Evolutionary conservation across 1,140 invertebrate species (phyloP).

Genomic region (Anoplophora glabripennis): DNA sequence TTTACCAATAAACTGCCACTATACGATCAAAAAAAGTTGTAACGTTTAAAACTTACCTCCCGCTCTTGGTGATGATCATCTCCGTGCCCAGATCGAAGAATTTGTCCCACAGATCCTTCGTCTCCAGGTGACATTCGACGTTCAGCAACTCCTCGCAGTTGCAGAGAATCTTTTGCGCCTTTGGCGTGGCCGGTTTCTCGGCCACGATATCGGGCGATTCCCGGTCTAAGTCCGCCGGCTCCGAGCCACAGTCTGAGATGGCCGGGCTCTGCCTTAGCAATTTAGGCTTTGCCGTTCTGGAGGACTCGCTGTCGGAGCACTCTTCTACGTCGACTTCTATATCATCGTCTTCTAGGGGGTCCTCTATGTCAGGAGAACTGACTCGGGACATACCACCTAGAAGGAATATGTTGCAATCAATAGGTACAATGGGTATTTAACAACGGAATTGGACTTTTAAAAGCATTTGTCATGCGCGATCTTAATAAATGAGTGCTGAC

Average conservation of each 20-base stretch:
- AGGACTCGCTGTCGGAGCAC: constrained; percentile 45
- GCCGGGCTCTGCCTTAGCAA: constrained; percentile 37
- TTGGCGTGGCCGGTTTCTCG: constrained; percentile 28
- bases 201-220: constrained; percentile 41
- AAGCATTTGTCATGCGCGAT: too few species aligned
- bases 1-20: too few species aligned
- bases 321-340: constrained; percentile 48
- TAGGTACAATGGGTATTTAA: too few species aligned
- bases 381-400: constrained; percentile 35
- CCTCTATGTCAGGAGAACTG: constrained; percentile 40
- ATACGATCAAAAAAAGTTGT: too few species aligned
- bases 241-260: constrained; percentile 45
- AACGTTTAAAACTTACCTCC: constrained; percentile 70
- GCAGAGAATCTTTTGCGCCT: constrained; percentile 58
- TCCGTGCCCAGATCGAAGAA: constrained; percentile 93
- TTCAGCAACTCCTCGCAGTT: constrained; percentile 80
- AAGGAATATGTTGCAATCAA: constrained; percentile 4
- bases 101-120: constrained; percentile 90
- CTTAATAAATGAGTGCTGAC: too few species aligned
- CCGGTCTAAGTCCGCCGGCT: constrained; percentile 41
- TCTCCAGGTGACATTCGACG: constrained; percentile 88
- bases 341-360: constrained; percentile 45
- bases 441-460: too few species aligned
- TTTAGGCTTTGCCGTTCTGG: constrained; percentile 34
- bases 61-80: constrained; percentile 98